Percentiles rank a stretch among this genome's conserved stretches.
phyloP scores from a whole-genome alignment of 2,888 invertebrate species.

The Diloba caeruleocephala region DNA sequence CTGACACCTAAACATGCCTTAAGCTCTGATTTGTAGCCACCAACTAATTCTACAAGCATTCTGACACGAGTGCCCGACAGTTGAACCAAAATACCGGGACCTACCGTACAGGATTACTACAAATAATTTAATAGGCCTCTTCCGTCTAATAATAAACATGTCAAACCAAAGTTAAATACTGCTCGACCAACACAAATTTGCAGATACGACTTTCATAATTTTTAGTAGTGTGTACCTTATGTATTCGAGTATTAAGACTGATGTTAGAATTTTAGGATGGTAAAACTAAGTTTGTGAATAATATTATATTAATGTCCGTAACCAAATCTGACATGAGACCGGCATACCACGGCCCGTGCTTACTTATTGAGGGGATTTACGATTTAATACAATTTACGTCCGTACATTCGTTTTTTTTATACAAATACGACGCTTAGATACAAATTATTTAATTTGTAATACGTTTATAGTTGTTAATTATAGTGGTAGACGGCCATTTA shows the following conservation, averaged over 20 bases:
- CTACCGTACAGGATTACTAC: constrained; percentile 80
- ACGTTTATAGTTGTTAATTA: constrained; percentile 82
- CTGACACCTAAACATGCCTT: constrained; percentile 74
- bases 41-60: constrained; percentile 63
- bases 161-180: constrained; percentile 83
- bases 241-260: constrained; percentile 29
- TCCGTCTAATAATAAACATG: constrained; percentile 87
- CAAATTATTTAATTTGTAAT: constrained; percentile 86
- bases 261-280: constrained; percentile 15
- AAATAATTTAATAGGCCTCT: constrained; percentile 87
- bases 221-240: constrained; percentile 55
- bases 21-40: constrained; percentile 74
- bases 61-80: constrained; percentile 71
- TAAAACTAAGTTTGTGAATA: constrained; percentile 58
- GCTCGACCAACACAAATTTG: constrained; percentile 63
- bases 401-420: constrained; percentile 73
- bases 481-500: constrained; percentile 65
- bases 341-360: constrained; percentile 75
- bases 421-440: constrained; percentile 81
- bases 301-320: constrained; percentile 79
- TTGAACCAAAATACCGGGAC: constrained; percentile 80
- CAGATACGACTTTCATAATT: constrained; percentile 25
- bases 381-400: constrained; percentile 81
- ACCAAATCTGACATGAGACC: constrained; percentile 84
- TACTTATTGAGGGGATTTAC: constrained; percentile 84